A percentile compares a stretch with the other conserved stretches of the same genome.
Conservation (phyloP, 2,888 invertebrate genomes). For the Pterobdella sp. region DNA sequence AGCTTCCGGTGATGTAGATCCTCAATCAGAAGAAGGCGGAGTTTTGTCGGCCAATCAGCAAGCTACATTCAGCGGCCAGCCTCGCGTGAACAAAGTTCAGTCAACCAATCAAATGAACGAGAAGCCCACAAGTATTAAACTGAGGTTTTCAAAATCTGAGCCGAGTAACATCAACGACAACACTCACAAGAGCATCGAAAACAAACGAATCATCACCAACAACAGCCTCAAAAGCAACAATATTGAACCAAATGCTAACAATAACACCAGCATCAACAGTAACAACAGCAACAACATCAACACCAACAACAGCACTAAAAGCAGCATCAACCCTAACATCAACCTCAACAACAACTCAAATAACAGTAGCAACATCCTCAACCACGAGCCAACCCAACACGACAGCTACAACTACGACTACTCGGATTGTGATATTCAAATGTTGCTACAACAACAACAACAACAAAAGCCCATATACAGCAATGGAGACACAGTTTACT, state of each 20-base stretch:
- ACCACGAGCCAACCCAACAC: neutral
- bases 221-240: neutral
- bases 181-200: too few species aligned
- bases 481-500: neutral
- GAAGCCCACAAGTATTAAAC: neutral
- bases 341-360: neutral
- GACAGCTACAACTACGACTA: slow-evolving; percentile 1
- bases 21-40: neutral
- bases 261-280: neutral
- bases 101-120: neutral
- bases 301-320: neutral
- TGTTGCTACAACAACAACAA: slow-evolving; percentile 12
- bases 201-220: too few species aligned
- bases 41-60: neutral
- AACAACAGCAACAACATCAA: neutral
- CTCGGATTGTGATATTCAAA: neutral
- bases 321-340: neutral
- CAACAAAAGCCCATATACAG: neutral
- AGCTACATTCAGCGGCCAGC: neutral
- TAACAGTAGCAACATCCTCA: neutral
- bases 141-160: slow-evolving; percentile 5
- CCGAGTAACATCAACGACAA: neutral
- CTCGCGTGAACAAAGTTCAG: neutral
- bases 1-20: neutral
- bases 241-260: neutral